phyloP scores from a whole-genome alignment of 1,140 invertebrate species.

The Melitaea cinxia region DNA sequence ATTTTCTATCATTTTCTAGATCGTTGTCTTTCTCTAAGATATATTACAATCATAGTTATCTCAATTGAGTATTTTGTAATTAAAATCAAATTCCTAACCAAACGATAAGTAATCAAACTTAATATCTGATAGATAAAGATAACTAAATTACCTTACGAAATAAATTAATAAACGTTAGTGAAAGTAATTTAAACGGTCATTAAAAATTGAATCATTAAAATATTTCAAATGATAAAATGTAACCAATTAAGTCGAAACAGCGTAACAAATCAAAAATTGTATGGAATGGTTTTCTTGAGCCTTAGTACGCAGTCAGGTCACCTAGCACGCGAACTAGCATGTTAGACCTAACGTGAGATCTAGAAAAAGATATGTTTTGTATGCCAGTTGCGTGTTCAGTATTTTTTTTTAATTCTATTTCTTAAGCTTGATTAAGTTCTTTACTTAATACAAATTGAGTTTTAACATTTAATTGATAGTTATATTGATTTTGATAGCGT shows the following conservation, averaged over 20 bases:
- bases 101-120: too few species aligned
- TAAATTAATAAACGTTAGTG: background rate
- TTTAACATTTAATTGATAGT: constrained; percentile 33
- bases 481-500: constrained; percentile 12
- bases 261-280: constrained; percentile 22
- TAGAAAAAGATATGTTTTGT: constrained; percentile 29
- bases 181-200: background rate
- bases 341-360: constrained; percentile 43
- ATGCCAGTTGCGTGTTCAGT: constrained; percentile 27
- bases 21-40: too few species aligned
- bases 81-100: too few species aligned
- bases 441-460: constrained; percentile 39
- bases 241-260: constrained; percentile 14
- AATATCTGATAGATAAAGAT: background rate
- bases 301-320: constrained; percentile 38
- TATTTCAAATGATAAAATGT: background rate
- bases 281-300: background rate
- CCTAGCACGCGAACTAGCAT: constrained; percentile 63
- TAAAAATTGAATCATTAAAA: background rate
- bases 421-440: constrained; percentile 28
- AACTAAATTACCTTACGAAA: background rate
- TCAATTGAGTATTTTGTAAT: too few species aligned
- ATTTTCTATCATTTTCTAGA: too few species aligned
- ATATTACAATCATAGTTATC: too few species aligned
- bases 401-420: constrained; percentile 27